Base-by-base conservation (phyloP, 2,888 invertebrate genomes). In the Drosophila antonietae region DNA sequence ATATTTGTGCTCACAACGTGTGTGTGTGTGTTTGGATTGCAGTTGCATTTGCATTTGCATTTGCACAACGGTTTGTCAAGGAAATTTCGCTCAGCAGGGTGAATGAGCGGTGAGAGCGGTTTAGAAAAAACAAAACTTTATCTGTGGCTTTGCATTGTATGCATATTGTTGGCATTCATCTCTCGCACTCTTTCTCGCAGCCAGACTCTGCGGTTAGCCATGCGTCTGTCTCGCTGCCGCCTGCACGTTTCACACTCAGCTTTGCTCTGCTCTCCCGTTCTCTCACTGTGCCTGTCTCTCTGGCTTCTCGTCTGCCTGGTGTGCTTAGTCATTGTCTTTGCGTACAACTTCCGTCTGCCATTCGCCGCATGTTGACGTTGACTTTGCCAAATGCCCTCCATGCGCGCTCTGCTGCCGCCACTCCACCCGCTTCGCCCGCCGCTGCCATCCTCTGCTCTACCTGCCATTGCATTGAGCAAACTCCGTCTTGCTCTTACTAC, bases 271-370 rank as follows among this genome's bases (percentile, higher is more conserved):
- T 9, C 37, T 44, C 20, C 14, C 33, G 10, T 14, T 59, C 39
- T 51, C 44, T 37, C 12, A 35, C 49, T 60, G 53, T 20, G 41
- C 55, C 57, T 59, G 59, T 59, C 53, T 41, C 41, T 64, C 20
- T 41, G 62, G 23, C 52, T 62, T 65, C 59, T 55, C 59, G 63
- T 73, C 73, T 56, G 65, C 43, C 68, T 77, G 51, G 68, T 85
- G 72, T 83, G 87, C 83, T 86, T 88, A 78, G 83, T 84, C 87
- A 80, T 88, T 84, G 89, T 88, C 81, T 81, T 87, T 86, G 86
- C 89, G 78, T 83, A 85, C 75, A 88, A 80, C 81, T 84, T 80
- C 87, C 83, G 78, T 73, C 73, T 85, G 88, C 72, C 86, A 72
- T 79, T 82, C 75, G 73, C 80, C 83, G 77, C 80, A 76, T 77